Evolutionary conservation across 2,888 invertebrate species (phyloP).

Genomic region (Myopa tessellatipennis): DNA sequence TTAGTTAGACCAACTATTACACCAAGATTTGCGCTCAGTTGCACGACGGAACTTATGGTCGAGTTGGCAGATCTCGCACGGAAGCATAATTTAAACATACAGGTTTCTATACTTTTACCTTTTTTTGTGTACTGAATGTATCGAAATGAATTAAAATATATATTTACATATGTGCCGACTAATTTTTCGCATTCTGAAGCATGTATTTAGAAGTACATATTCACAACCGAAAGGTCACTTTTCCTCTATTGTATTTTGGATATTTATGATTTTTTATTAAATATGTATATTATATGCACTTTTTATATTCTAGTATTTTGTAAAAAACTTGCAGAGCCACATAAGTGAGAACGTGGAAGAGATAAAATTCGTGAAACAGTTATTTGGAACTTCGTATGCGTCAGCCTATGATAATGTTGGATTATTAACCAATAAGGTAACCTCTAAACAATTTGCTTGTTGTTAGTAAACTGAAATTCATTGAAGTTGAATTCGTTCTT

Average conservation of each 20-base stretch:
- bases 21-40: constrained; percentile 87
- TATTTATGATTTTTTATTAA: background rate
- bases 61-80: constrained; percentile 77
- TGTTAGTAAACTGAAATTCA: no score
- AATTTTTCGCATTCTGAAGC: no score
- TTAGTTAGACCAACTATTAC: constrained; percentile 83
- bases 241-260: background rate
- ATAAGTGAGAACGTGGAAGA: constrained; percentile 85
- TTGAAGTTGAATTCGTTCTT: no score
- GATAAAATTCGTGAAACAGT: constrained; percentile 73
- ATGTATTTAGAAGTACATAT: no score
- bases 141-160: background rate
- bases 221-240: no score
- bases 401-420: constrained; percentile 81
- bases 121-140: background rate
- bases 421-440: constrained; percentile 80
- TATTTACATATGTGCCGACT: no score
- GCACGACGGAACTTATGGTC: constrained; percentile 77
- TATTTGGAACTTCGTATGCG: constrained; percentile 75
- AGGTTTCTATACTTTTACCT: constrained; percentile 70
- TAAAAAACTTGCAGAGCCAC: constrained; percentile 77
- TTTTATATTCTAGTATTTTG: background rate
- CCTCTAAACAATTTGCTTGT: no score
- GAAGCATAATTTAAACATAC: constrained; percentile 77
- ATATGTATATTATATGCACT: background rate